Percentiles rank a stretch among this genome's conserved stretches.
Evolutionary conservation across 1,140 invertebrate species (phyloP).

Genomic region (Drosophila micromelanica): DNA sequence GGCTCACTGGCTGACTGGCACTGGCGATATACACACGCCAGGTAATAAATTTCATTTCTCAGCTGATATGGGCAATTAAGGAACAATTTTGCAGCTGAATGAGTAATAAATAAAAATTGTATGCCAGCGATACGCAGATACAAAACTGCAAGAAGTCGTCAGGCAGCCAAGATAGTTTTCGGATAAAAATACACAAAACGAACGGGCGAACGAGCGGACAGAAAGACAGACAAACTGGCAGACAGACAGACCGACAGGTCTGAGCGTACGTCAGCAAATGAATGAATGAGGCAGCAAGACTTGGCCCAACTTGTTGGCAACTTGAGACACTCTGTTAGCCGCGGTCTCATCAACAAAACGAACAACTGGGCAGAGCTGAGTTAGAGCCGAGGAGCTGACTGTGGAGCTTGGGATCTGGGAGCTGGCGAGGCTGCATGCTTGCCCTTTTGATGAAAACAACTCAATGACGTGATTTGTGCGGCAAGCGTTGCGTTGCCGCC

Average conservation of each 20-base stretch:
- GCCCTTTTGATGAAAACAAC: slow-evolving; percentile 83
- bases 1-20: slow-evolving; percentile 37
- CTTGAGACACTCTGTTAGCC: slow-evolving; percentile 11
- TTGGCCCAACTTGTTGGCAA: slow-evolving; percentile 18
- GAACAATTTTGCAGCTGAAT: slow-evolving; percentile 84
- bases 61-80: slow-evolving; percentile 84
- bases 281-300: slow-evolving; percentile 50
- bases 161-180: slow-evolving; percentile 75
- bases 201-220: slow-evolving; percentile 20
- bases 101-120: slow-evolving; percentile 84
- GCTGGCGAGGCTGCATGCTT: slow-evolving; percentile 49
- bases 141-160: slow-evolving; percentile 77
- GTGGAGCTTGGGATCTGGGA: too few relatives aligned
- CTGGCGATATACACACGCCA: slow-evolving; percentile 82
- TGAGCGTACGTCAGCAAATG: slow-evolving; percentile 36
- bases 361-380: slow-evolving; percentile 2
- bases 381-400: neutral
- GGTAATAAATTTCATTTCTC: slow-evolving; percentile 84
- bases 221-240: neutral
- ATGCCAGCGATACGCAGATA: slow-evolving; percentile 82
- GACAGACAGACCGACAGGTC: neutral
- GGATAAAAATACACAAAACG: slow-evolving; percentile 74
- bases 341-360: slow-evolving; percentile 18
- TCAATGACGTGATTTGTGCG: slow-evolving; percentile 80
- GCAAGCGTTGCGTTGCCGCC: slow-evolving; percentile 48